Evolutionary conservation across 2,797 vertebrate genomes (phyloP), one percentile per base, ranked within the genome.

Genomic region (Varecia variegata): DNA sequence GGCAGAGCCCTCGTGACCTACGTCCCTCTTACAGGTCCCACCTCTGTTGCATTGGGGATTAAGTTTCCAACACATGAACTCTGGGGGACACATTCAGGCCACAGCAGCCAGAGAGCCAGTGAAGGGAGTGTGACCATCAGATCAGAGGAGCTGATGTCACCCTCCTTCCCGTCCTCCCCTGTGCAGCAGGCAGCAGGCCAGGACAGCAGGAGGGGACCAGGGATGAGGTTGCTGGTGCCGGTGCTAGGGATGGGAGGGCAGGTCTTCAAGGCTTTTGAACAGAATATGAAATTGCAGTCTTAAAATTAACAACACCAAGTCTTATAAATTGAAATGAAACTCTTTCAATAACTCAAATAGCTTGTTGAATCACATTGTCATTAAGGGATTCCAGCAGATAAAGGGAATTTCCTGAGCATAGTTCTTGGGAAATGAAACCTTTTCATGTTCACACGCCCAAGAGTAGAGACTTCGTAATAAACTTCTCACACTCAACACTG

Each of bases 251-350:
- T 8, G 18, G 20, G 38, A 20, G 21, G 27, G 9, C 6, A 30
- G 58, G 21, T 18, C 35, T 58, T 56, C 6, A 40, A 73, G 60
- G 32, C 27, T 88, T 90, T 76, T 35, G 52, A 84, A 47, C 56
- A 9, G 54, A 67, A 56, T 67, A 35, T 77, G 54, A 93, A 88
- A 88, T 30, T 79, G 4, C 9, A 30, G n/a, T 52, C 56, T 56
- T 62, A 45, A 88, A 45, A 60, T n/a, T 79, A 93, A 52, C 62
- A 52, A 65, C 58, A 77, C 54, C 30, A 65, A 38, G 45, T 87
- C 76, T 71, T 83, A 56, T 45, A 94, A 87, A 60, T 32, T 13
- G 32, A 73, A 77, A 40, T 43, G 40, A 90, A 90, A 17, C 32
- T 89, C 87, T 85, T 62, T 8, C 27, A 58, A 3, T 35, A 74